Percentiles rank a stretch among this genome's conserved stretches.
phyloP scores from a whole-genome alignment of 1,140 invertebrate genomes.

The Drosophila kanapiae region DNA sequence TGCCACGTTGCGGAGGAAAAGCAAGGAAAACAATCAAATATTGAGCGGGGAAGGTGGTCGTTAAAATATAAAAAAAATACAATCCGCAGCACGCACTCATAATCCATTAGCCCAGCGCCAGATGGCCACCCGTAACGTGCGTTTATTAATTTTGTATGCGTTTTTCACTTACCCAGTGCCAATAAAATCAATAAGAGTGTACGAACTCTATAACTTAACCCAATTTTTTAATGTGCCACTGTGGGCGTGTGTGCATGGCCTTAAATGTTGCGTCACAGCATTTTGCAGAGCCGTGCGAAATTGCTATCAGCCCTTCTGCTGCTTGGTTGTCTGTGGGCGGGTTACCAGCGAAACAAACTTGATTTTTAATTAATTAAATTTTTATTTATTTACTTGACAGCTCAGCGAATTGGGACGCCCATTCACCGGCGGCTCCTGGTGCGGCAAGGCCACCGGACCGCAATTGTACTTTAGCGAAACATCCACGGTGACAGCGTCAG shows the following conservation, averaged over 20 bases:
- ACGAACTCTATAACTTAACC: constrained; percentile 62
- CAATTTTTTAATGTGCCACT: constrained; percentile 52
- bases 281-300: constrained; percentile 24
- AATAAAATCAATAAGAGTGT: constrained; percentile 50
- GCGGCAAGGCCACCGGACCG: constrained; percentile 90
- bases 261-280: constrained; percentile 53
- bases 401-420: constrained; percentile 92
- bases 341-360: constrained; percentile 57
- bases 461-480: constrained; percentile 95
- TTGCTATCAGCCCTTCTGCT: constrained; percentile 42
- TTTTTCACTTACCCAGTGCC: constrained; percentile 48
- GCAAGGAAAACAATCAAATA: constrained; percentile 73
- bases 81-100: constrained; percentile 61
- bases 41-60: constrained; percentile 48
- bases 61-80: constrained; percentile 55
- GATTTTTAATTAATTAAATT: constrained; percentile 79
- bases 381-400: constrained; percentile 86
- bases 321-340: constrained; percentile 32
- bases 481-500: constrained; percentile 91
- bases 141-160: constrained; percentile 67
- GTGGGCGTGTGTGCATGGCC: constrained; percentile 17
- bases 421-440: constrained; percentile 94
- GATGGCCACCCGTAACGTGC: constrained; percentile 42
- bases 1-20: constrained; percentile 22
- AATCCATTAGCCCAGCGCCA: constrained; percentile 74